Evolutionary conservation across 2,797 vertebrate species (phyloP).

Genomic region (Acridotheres tristis): DNA sequence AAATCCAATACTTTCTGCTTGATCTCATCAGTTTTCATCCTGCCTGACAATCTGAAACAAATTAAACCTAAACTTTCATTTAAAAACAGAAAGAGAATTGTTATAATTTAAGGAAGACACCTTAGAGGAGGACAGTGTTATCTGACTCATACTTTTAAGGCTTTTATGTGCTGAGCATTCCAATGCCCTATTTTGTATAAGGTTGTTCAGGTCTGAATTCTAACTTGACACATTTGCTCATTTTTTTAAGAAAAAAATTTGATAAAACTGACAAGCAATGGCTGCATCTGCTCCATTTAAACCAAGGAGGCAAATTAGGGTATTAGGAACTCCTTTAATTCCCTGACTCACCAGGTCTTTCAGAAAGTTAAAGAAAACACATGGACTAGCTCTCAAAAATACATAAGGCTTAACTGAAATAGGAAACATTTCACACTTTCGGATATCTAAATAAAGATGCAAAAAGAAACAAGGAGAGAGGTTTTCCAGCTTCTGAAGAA

Average conservation of each 20-base stretch:
- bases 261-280: not conserved
- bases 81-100: not conserved
- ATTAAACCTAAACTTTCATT: not conserved
- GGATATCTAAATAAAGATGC: not conserved
- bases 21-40: not conserved
- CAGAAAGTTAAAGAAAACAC: not conserved
- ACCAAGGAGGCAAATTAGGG: not conserved
- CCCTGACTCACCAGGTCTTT: not conserved
- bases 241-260: not conserved
- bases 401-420: not conserved
- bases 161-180: not conserved
- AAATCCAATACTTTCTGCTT: not conserved
- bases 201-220: not conserved
- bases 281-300: not conserved
- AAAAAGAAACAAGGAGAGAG: not conserved
- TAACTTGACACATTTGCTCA: not conserved
- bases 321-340: not conserved
- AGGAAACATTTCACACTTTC: not conserved
- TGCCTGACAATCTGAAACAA: not conserved
- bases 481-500: not conserved
- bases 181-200: not conserved
- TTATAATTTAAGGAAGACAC: not conserved
- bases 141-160: not conserved
- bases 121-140: not conserved
- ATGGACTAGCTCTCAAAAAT: not conserved